These are phyloP conservation scores for Aphis gossypii DNA, from an alignment of 1,140 invertebrate genomes.

Conservation along the genomic window DNA sequence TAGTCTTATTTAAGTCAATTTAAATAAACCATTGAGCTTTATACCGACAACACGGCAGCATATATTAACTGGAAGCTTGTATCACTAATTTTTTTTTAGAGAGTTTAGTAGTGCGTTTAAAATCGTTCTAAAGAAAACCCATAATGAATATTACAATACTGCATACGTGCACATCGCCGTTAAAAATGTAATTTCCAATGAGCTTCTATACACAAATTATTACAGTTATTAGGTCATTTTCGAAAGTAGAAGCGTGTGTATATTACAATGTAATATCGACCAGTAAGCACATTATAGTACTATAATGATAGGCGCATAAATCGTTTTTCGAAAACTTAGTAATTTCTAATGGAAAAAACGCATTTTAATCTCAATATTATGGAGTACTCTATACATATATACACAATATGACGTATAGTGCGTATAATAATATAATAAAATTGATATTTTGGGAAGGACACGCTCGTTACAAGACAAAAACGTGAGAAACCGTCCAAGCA, in stretches of 20 bases:
- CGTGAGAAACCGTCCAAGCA: slow-evolving; percentile 19
- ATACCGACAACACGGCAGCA: no score
- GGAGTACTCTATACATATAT: background rate
- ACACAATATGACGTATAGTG: background rate
- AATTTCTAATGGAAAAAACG: background rate
- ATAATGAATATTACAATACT: background rate
- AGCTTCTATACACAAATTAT: background rate
- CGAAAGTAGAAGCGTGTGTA: background rate
- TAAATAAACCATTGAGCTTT: no score
- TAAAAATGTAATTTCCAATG: background rate
- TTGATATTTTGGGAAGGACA: slow-evolving; percentile 1
- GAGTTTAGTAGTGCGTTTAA: no score
- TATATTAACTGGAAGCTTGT: no score
- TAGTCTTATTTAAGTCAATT: no score
- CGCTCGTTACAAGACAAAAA: background rate
- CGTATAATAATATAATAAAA: background rate
- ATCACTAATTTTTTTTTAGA: no score
- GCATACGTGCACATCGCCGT: background rate
- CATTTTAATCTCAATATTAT: background rate
- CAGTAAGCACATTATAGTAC: background rate
- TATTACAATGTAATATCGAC: background rate
- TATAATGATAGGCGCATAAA: background rate
- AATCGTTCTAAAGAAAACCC: no score
- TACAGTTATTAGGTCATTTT: background rate
- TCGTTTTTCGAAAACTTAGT: background rate